Evolutionary conservation across 1,140 invertebrate genomes (phyloP), one percentile per base, ranked within the genome.

Genomic region (Dolichoris vasculosae): DNA sequence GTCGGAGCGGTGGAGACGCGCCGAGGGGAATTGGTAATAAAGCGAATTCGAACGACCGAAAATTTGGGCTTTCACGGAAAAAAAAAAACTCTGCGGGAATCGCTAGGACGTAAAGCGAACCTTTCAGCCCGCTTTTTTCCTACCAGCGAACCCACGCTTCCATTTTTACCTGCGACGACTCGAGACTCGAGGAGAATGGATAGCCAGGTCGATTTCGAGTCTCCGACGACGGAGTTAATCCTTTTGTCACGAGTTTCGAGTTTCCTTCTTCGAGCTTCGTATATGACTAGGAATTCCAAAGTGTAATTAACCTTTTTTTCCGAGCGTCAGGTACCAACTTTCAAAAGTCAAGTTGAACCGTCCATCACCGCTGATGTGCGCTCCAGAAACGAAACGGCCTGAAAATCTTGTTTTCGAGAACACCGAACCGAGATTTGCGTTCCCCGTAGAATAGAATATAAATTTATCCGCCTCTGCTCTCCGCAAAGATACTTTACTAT

Each of bases 31-130:
- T 2, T 23, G 38, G 17, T 38, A 69, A 69, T 69, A 69, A 69
- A 69, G 35, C 23, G 17, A 7, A 69, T 69, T 17, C 26, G 69
- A 23, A 43, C 9, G 38, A 43, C 9, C 43, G 40, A 40, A n/a
- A 73, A 43, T 69, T 69, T 13, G 17, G 32, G 0, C 67, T 32
- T 69, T 38, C 7, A 20, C 4, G 26, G 69, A 43, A 43, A 73
- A 64, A n/a, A n/a, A n/a, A 73, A 73, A 38, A 43, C 38, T 17
- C 69, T 38, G 69, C 38, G 69, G 38, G 26, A 73, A 73, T 73
- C 40, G 40, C 38, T 38, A 3, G 38, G 38, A 59, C 55, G 55
- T n/a, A 23, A 59, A 26, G 38, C 13, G 15, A 2, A 38, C n/a
- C 69, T 23, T 35, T 23, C 15, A 3, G 38, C 32, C 30, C n/a